Evolutionary conservation across 2,113 vertebrate genomes (phyloP), one percentile per base, ranked within the genome.

Genomic region (Eubucco bourcierii): DNA sequence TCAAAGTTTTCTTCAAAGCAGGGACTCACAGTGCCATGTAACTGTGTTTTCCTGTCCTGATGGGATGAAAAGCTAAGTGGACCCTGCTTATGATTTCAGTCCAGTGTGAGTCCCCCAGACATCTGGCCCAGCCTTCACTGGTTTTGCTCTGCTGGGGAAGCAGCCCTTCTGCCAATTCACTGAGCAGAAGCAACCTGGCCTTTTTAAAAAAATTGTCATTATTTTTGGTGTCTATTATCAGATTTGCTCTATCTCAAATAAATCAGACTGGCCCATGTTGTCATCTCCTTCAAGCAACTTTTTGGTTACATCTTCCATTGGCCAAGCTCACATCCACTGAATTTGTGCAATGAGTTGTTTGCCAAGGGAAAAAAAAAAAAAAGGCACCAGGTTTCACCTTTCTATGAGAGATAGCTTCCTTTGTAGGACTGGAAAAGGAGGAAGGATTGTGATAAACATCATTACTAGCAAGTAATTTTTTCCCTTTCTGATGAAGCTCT

Each of bases 381-480:
- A 1, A 14, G 7, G 1, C 31, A 44, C 33, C 77, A 76, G 59
- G 13, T 41, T 87, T 71, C 25, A 46, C 52, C 55, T 93, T 87
- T 74, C 29, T 82, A 47, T 83, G 79, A 93, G 52, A 77, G 68
- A 92, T 31, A 87, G 50, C 64, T 96, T 94, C 92, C 90, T 96
- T 78, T 89, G 72, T 87, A 85, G 25, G 65, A 71, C 1, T 77
- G 84, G 64, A 67, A 89, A 94, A 90, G 53, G 67, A 88, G 83
- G 87, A 93, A 93, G n/a, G 84, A 71, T 74, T 77, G 84, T 87
- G 94, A 94, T 95, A 95, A 96, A 95, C 84, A 91, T 88, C 89
- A 91, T 94, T 95, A 91, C 84, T 68, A 91, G 68, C 72, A 94
- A 94, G 87, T 93, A 91, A 94, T 96, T 95, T 95, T 95, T 95